Conservation (phyloP, 2,888 invertebrate genomes). For the Pristionchus japonicus region DNA sequence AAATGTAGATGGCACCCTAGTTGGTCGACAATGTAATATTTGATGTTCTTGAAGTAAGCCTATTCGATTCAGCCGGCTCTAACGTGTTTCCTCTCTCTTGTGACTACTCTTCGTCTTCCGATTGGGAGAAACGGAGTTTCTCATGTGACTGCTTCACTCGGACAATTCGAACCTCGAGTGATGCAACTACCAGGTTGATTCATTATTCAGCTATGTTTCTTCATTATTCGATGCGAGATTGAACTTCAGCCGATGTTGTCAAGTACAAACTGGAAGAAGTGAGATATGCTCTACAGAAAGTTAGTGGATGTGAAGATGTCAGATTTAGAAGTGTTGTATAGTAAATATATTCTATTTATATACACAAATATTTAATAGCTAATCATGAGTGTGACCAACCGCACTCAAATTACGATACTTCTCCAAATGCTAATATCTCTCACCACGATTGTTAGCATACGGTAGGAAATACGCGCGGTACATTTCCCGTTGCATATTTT, state of each 20-base stretch:
- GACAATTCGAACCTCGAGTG: not conserved
- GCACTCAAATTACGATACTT: no score
- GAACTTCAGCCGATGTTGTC: not conserved
- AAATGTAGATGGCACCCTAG: not conserved
- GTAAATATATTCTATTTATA: no score
- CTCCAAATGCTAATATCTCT: no score
- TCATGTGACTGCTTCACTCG: not conserved
- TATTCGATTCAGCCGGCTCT: not conserved
- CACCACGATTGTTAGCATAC: no score
- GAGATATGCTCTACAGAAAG: not conserved
- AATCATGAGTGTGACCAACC: no score
- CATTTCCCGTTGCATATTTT: no score
- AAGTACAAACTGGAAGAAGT: not conserved
- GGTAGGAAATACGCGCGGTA: no score
- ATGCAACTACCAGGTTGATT: not conserved
- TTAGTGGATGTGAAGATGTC: not conserved
- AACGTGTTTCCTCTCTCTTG: not conserved
- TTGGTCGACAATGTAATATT: not conserved
- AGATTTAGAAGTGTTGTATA: not conserved
- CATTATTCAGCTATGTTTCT: not conserved
- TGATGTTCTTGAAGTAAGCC: no score
- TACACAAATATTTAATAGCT: no score
- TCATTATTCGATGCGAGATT: not conserved
- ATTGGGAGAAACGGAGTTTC: not conserved
- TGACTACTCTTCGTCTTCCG: not conserved